Evolutionary conservation across 2,113 vertebrate genomes (phyloP).

Genomic region (Oncorhynchus nerka): DNA sequence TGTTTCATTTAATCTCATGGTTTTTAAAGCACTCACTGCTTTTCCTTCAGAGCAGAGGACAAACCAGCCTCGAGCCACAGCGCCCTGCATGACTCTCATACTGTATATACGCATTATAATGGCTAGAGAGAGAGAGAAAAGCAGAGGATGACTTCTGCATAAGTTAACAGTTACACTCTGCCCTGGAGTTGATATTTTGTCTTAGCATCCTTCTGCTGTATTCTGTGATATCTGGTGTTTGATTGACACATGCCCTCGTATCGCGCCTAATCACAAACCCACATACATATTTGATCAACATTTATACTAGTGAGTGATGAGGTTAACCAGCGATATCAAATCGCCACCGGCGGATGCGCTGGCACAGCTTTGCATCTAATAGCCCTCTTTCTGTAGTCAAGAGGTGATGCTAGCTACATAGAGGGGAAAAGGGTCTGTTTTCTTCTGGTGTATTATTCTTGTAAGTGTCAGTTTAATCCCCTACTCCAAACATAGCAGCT

Average conservation of each 20-base stretch:
- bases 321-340: conserved; percentile 10
- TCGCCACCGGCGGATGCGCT: conserved; percentile 18
- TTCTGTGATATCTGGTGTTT: neutral
- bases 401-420: neutral
- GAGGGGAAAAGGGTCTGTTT: no score
- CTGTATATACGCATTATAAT: conserved; percentile 6
- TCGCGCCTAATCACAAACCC: neutral
- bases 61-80: conserved; percentile 2
- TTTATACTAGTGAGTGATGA: conserved; percentile 11
- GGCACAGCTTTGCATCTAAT: neutral
- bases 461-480: conserved; percentile 43
- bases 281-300: conserved; percentile 32
- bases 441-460: no score
- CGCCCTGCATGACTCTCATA: neutral
- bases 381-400: conserved; percentile 22
- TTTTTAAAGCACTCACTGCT: conserved; percentile 11
- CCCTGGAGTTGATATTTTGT: no score
- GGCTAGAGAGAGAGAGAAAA: no score
- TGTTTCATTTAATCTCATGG: conserved; percentile 50
- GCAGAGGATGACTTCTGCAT: neutral
- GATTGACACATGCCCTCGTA: neutral
- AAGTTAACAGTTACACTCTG: neutral
- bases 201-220: neutral
- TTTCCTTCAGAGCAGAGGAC: conserved; percentile 8
- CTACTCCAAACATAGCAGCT: conserved; percentile 15